Evolutionary conservation across 2,113 vertebrate species (phyloP).

Genomic region (Erythrolamprus reginae): DNA sequence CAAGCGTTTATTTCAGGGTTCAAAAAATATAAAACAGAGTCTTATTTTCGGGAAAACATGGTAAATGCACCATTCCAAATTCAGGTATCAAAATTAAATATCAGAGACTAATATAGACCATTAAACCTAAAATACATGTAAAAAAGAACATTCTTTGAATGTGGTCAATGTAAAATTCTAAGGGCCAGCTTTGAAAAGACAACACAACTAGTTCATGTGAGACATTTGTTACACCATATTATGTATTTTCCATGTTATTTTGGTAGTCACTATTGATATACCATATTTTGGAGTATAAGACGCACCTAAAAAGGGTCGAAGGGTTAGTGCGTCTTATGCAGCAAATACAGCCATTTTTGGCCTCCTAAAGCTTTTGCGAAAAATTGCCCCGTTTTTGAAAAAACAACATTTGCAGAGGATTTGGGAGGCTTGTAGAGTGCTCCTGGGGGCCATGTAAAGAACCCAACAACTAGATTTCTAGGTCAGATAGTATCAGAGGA

Average conservation of each 20-base stretch:
- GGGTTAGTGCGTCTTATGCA: too few relatives aligned
- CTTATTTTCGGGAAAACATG: too few relatives aligned
- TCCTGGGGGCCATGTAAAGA: neutral
- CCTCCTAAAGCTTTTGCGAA: too few relatives aligned
- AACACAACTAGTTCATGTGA: neutral
- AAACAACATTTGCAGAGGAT: too few relatives aligned
- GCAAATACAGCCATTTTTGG: too few relatives aligned
- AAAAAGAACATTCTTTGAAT: neutral
- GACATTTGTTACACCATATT: neutral
- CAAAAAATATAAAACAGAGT: too few relatives aligned
- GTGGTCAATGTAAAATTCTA: neutral
- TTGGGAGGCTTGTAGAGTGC: too few relatives aligned
- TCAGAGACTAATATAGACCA: neutral
- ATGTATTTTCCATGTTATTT: neutral
- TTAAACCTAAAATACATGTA: neutral
- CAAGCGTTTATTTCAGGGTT: too few relatives aligned
- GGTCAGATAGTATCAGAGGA: neutral
- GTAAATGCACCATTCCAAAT: neutral
- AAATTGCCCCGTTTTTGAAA: too few relatives aligned
- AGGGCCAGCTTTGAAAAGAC: neutral
- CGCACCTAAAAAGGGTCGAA: too few relatives aligned
- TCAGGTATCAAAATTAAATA: neutral
- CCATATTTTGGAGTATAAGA: too few relatives aligned
- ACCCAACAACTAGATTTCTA: neutral
- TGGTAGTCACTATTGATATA: neutral